phyloP scores from a whole-genome alignment of 2,888 invertebrate species.

The Amorpha juglandis region DNA sequence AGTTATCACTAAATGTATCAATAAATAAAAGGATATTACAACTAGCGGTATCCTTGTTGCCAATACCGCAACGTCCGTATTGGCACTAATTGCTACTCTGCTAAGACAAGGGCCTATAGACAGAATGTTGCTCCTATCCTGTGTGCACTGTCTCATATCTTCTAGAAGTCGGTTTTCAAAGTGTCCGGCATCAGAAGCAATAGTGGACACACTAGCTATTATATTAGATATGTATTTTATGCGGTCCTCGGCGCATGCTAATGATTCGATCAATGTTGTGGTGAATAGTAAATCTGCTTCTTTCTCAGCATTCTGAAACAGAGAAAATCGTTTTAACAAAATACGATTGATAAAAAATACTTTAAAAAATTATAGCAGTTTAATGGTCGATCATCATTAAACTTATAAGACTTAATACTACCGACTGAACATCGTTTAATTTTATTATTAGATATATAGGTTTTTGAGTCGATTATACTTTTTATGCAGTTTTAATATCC shows the following conservation, averaged over 20 bases:
- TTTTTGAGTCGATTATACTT: too few relatives aligned
- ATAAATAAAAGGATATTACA: conserved; percentile 52
- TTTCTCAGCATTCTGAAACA: conserved; percentile 53
- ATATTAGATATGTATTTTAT: conserved; percentile 53
- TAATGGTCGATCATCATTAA: too few relatives aligned
- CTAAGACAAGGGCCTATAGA: conserved; percentile 63
- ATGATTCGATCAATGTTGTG: conserved; percentile 51
- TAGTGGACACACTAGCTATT: conserved; percentile 46
- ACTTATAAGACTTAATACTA: too few relatives aligned
- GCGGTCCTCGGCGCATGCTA: conserved; percentile 60
- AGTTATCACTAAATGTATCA: too few relatives aligned
- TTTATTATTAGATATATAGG: too few relatives aligned
- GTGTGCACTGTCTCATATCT: conserved; percentile 63
- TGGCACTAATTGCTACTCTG: conserved; percentile 57
- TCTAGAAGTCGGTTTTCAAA: conserved; percentile 52
- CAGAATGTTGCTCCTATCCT: conserved; percentile 49
- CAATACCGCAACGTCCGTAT: conserved; percentile 57
- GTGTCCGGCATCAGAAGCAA: conserved; percentile 51
- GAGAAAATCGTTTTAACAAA: neutral
- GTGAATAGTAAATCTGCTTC: conserved; percentile 58
- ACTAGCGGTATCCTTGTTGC: conserved; percentile 57
- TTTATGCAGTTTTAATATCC: too few relatives aligned
- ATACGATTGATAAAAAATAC: too few relatives aligned
- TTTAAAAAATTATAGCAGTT: too few relatives aligned
- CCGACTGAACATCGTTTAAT: too few relatives aligned